Conservation (phyloP, 2,797 vertebrate genomes). For the Heterohyrax brucei region DNA sequence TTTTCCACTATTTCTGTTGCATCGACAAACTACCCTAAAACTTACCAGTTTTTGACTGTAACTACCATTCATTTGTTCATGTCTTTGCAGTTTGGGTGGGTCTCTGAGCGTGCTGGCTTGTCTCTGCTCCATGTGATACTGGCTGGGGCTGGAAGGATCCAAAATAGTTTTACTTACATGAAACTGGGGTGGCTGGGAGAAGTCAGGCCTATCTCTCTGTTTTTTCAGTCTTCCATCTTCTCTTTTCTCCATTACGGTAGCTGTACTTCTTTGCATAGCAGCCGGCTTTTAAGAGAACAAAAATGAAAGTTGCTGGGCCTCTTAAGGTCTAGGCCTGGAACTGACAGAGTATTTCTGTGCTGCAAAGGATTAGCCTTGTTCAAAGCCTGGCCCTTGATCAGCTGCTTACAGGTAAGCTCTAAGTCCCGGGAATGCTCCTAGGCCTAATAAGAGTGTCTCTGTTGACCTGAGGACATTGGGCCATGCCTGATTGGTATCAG, state of each 20-base stretch:
- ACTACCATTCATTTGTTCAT: background rate
- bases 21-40: background rate
- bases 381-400: background rate
- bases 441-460: background rate
- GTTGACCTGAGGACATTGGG: background rate
- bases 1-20: background rate
- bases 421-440: background rate
- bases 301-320: constrained; percentile 34
- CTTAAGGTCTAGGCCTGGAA: background rate
- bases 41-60: background rate
- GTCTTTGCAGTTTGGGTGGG: background rate
- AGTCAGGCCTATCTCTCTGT: background rate
- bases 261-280: background rate
- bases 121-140: background rate
- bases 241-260: background rate
- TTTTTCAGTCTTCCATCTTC: background rate
- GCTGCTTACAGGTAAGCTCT: background rate
- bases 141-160: background rate
- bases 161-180: background rate
- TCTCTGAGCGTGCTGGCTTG: background rate
- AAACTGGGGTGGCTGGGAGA: background rate
- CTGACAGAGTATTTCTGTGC: background rate
- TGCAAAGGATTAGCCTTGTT: background rate
- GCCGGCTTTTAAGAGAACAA: background rate
- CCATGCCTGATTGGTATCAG: background rate